These are phyloP conservation scores for Frieseomelitta varia DNA, from an alignment of 1,140 invertebrate species.

Conservation along the genomic window DNA sequence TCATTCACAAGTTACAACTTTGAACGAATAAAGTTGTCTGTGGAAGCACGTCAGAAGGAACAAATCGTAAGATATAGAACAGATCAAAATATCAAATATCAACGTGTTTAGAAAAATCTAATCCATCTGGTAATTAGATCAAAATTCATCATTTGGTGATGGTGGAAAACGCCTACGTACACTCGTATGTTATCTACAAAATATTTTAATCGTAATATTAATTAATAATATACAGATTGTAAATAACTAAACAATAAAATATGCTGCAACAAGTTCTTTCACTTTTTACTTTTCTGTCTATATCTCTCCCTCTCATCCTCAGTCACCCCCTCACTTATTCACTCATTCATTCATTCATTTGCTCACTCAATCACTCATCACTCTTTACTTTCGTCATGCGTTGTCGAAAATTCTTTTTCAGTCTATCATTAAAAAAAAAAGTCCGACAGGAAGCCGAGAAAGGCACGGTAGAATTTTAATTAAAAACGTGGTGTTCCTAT, in stretches of 20 bases:
- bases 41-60: not conserved
- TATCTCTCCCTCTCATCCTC: not conserved
- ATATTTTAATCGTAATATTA: conserved; percentile 82
- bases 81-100: not conserved
- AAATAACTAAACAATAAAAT: conserved; percentile 82
- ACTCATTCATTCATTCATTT: not conserved
- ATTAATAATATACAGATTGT: conserved; percentile 82
- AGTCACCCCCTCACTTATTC: not conserved
- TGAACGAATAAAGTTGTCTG: conserved; percentile 5
- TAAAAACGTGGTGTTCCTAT: conserved; percentile 45
- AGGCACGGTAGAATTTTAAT: conserved; percentile 75
- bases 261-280: conserved; percentile 79
- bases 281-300: conserved; percentile 40
- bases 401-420: conserved; percentile 19
- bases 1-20: conserved; percentile 16
- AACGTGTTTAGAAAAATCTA: not conserved
- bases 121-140: not conserved
- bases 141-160: conserved; percentile 24
- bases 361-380: not conserved
- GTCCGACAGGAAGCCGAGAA: conserved; percentile 54
- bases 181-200: conserved; percentile 81
- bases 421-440: not conserved
- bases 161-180: conserved; percentile 35
- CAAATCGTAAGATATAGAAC: conserved; percentile 1
- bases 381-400: not conserved